Evolutionary conservation across 2,113 vertebrate species (phyloP), one percentile per base, ranked within the genome.

Genomic region (Trogon surrucura): DNA sequence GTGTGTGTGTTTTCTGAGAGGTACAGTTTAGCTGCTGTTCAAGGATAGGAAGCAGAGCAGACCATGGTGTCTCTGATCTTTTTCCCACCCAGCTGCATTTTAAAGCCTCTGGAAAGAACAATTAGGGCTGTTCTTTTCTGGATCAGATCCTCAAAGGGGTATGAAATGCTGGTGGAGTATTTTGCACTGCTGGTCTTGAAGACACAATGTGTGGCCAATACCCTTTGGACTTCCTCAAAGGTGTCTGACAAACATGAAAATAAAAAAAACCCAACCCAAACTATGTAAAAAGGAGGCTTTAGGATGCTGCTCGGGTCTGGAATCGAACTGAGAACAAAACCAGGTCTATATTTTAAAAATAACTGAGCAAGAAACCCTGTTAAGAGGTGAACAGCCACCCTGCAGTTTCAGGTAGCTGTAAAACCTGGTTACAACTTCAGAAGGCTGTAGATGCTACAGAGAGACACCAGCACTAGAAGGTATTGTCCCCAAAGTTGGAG

Each of bases 371-470:
- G 67, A 16, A 4, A 34, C 14, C 6, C 23, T 45, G 5, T 16
- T 6, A 18, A 66, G 66, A 67, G 23, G 16, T 54, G 60, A 34
- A 6, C 20, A 71, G 11, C 3, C 6, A 5, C 5, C 8, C 3
- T 51, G 41, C 7, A 26, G 23, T 16, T 22, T 73, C 26, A 48
- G 18, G 0, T 9, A 7, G 25, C 29, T 69, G 29, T 41, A 11
- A 56, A 61, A 13, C 29, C 23, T 22, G 60, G n/a, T 7, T 41
- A 20, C 0, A 1, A 1, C 8, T 32, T 57, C 8, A 5, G 50
- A 26, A 65, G 61, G 1, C 15, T 8, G 6, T 2, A 58, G 41
- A 3, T 79, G 47, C 20, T 10, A 1, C 27, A 25, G 56, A 16
- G 48, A 25, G 36, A 5, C 32, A 17, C 10, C 50, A 29, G 61